Base-by-base conservation (phyloP, 2,113 vertebrate species). In the Labrus mixtus region DNA sequence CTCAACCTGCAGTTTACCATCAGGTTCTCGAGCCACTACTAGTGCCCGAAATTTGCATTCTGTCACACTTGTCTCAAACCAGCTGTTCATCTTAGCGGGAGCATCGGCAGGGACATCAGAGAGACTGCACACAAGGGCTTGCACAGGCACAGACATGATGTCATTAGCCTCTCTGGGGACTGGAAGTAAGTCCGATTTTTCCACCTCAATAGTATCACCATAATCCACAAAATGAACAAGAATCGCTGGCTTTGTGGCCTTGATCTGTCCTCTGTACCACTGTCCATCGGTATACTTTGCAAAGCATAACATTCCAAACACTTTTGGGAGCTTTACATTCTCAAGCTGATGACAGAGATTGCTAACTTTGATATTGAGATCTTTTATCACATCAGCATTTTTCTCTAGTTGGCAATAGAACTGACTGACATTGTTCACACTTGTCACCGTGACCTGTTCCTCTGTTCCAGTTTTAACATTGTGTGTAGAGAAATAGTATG, bases 221-320 rank as follows among this genome's bases (percentile, higher is more conserved):
- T 96, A 98, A 91, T 99, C 98, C 79, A 99, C 97, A 95, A 98
- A 99, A 55, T 97, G 94, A 17, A 98, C 93, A 45, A 92, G 65
- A 12, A 85, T 79, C 0, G 68, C 89, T 8, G 95, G 93, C 0
- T 93, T 86, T 81, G 82, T 87, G 69, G 93, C 90, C 43, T 70
- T 90, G 66, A 97, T 91, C 41, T 95, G 78, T 19, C 94, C 97
- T 63, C 98, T 95, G 33, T 97, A 97, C 98, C 97, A 99, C 19
- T 93, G 89, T 37, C 93, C 92, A 73, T 99, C 96, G 0, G 85
- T 94, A 67, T 97, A 97, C 76, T 91, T 97, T 4, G 96, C 97
- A 87, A 99, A 96, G 82, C 96, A 99, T 87, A 97, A 76, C 6
- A 70, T 93, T 59, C 93, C 94, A 83, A 91, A 84, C 1, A 65